These are phyloP conservation scores for Bombus fervidus DNA, from an alignment of 1,140 invertebrate species.

Conservation along the genomic window DNA sequence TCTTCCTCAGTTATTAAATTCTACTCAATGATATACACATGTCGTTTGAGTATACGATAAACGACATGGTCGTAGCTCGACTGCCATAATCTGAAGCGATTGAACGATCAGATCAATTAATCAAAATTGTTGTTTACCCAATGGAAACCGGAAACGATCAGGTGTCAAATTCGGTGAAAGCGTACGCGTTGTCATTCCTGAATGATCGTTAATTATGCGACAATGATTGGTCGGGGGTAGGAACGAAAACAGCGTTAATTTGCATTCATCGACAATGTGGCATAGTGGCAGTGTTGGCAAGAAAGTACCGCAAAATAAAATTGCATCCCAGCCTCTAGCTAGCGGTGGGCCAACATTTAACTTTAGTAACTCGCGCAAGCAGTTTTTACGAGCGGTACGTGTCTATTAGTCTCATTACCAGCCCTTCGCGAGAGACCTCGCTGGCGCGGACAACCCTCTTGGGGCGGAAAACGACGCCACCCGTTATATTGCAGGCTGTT, in stretches of 20 bases:
- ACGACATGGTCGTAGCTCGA: not conserved
- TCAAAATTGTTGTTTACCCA: constrained; percentile 23
- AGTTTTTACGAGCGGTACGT: constrained; percentile 78
- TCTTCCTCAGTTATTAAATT: not conserved
- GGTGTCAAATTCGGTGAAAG: not conserved
- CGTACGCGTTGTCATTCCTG: not conserved
- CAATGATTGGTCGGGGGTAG: constrained; percentile 4
- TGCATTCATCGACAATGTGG: constrained; percentile 21
- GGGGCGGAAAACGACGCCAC: constrained; percentile 67
- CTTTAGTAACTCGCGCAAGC: constrained; percentile 65
- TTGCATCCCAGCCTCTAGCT: constrained; percentile 19
- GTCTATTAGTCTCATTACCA: constrained; percentile 79
- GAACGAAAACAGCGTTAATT: constrained; percentile 27
- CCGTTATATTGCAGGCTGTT: constrained; percentile 69
- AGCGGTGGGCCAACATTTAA: constrained; percentile 51
- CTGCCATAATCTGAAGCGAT: not conserved
- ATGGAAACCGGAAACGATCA: not conserved
- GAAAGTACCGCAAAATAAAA: constrained; percentile 51
- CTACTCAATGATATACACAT: no score
- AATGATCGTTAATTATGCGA: constrained; percentile 35
- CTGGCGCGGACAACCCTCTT: constrained; percentile 47
- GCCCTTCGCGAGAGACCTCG: constrained; percentile 25
- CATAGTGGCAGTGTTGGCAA: not conserved
- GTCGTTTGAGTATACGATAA: not conserved
- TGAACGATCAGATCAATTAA: not conserved